Percentiles rank a stretch among this genome's conserved stretches.
Conservation (phyloP, 2,888 invertebrate species). For the Fragum whitleyi region DNA sequence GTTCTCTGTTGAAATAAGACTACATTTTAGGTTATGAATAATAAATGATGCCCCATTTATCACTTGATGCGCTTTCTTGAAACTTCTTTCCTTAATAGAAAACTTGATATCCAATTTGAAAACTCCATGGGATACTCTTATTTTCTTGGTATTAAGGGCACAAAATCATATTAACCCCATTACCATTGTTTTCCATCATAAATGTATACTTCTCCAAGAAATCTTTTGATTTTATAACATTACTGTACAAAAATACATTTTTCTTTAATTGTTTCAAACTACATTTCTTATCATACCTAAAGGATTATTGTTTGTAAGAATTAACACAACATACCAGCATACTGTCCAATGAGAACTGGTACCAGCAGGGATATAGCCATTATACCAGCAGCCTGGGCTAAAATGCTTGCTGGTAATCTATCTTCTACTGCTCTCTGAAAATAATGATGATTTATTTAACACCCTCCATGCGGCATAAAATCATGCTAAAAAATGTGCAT, state of each 20-base stretch:
- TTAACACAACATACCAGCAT: constrained; percentile 35
- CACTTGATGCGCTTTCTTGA: neutral
- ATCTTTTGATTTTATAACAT: too few relatives aligned
- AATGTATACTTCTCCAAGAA: too few relatives aligned
- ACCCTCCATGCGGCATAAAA: neutral
- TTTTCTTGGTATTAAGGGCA: too few relatives aligned
- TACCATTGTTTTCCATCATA: too few relatives aligned
- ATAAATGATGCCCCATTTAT: neutral
- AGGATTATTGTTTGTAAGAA: neutral
- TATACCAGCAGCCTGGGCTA: constrained; percentile 76
- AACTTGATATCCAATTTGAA: constrained; percentile 4
- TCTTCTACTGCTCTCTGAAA: constrained; percentile 73
- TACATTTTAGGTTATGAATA: constrained; percentile 2
- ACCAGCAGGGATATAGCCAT: constrained; percentile 75
- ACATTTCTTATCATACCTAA: too few relatives aligned
- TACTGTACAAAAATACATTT: too few relatives aligned
- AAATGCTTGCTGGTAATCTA: constrained; percentile 72
- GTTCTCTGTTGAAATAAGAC: constrained; percentile 61
- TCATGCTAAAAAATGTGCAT: constrained; percentile 32
- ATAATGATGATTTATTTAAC: too few relatives aligned
- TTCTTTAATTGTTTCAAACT: too few relatives aligned
- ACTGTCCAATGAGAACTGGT: constrained; percentile 67
- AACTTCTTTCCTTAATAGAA: constrained; percentile 9
- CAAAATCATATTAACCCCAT: too few relatives aligned
- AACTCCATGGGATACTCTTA: neutral